Evolutionary conservation across 2,888 invertebrate genomes (phyloP).

Genomic region (Agriopis marginaria): DNA sequence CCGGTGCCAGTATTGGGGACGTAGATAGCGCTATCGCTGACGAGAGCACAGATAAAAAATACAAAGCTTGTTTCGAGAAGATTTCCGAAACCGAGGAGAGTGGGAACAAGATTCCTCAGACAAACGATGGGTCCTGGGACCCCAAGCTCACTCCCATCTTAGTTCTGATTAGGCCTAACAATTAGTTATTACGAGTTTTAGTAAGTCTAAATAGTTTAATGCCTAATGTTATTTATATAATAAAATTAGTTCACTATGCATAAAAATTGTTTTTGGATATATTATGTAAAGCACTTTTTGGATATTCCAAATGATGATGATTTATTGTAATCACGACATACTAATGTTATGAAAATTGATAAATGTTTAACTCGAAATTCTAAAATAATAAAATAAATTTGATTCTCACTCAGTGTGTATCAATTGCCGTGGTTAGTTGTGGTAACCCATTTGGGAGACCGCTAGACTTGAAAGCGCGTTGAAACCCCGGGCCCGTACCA

Average conservation of each 20-base stretch:
- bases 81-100: constrained; percentile 70
- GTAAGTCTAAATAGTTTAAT: background rate
- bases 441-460: too few relatives aligned
- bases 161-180: constrained; percentile 68
- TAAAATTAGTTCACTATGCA: background rate
- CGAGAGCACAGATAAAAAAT: constrained; percentile 60
- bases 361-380: too few relatives aligned
- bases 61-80: constrained; percentile 66
- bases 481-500: too few relatives aligned
- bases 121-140: constrained; percentile 74
- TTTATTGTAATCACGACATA: too few relatives aligned
- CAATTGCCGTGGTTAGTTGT: too few relatives aligned
- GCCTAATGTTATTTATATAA: background rate
- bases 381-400: too few relatives aligned
- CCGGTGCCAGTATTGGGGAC: constrained; percentile 62
- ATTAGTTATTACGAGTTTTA: constrained; percentile 43
- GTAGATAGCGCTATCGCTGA: constrained; percentile 64
- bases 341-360: too few relatives aligned
- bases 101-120: constrained; percentile 68
- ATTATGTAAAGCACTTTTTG: background rate
- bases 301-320: background rate
- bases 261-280: background rate
- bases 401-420: too few relatives aligned
- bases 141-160: constrained; percentile 70
- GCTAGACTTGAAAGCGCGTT: too few relatives aligned